A percentile compares a stretch with the other conserved stretches of the same genome.
Evolutionary conservation across 2,888 invertebrate species (phyloP).

Genomic region (Leptura quadrifasciata): DNA sequence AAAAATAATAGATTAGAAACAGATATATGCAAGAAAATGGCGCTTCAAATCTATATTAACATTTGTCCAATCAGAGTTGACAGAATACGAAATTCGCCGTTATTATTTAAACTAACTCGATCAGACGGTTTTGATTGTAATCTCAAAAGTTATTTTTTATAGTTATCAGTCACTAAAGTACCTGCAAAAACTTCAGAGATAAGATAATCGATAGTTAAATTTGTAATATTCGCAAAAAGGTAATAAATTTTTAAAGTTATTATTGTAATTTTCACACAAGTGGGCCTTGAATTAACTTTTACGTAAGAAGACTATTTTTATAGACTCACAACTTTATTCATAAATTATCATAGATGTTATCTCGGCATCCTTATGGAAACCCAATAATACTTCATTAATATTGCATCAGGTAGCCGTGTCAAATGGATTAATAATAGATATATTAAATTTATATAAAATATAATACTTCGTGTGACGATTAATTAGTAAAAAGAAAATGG

Average conservation of each 20-base stretch:
- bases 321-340: no score
- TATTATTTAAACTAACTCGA: slow-evolving; percentile 22
- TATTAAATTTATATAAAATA: no score
- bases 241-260: slow-evolving; percentile 7
- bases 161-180: slow-evolving; percentile 28
- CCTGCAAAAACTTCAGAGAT: slow-evolving; percentile 38
- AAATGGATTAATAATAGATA: no score
- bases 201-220: slow-evolving; percentile 35
- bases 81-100: background rate
- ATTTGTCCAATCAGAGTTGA: no score
- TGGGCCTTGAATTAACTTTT: background rate
- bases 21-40: no score
- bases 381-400: no score
- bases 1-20: no score
- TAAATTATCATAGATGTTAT: background rate
- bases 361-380: background rate
- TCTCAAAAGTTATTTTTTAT: slow-evolving; percentile 26
- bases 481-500: no score
- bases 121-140: slow-evolving; percentile 34
- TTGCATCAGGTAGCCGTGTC: no score
- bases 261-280: background rate
- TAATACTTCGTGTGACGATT: no score
- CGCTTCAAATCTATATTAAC: no score
- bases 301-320: no score
- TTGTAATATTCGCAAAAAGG: background rate